These are phyloP conservation scores for Protonibea diacanthus DNA, from an alignment of 2,797 vertebrate genomes.

Conservation along the genomic window DNA sequence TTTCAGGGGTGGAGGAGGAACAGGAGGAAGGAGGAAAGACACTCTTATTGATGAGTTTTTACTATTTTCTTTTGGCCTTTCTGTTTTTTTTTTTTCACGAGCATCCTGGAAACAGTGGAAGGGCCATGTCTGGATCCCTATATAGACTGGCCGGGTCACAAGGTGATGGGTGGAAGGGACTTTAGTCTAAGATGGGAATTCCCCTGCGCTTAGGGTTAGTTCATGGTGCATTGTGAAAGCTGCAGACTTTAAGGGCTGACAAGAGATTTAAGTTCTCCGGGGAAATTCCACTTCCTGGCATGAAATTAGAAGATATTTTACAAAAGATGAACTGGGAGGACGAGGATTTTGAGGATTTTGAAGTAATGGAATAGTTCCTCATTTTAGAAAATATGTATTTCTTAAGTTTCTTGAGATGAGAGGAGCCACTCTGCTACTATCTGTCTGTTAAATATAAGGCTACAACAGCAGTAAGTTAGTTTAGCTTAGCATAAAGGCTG, in stretches of 20 bases:
- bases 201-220: conserved; percentile 44
- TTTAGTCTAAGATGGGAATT: conserved; percentile 60
- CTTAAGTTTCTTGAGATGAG: neutral
- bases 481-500: neutral
- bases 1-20: conserved; percentile 49
- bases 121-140: conserved; percentile 55
- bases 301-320: conserved; percentile 6
- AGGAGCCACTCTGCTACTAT: neutral
- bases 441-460: neutral
- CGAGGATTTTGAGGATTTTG: neutral
- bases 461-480: neutral
- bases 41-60: conserved; percentile 50
- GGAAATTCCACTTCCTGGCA: neutral
- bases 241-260: conserved; percentile 13
- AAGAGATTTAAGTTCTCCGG: conserved; percentile 1
- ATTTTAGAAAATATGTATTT: neutral
- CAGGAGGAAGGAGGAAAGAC: conserved; percentile 68
- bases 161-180: conserved; percentile 43
- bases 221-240: conserved; percentile 10
- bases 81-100: conserved; percentile 31
- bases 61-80: conserved; percentile 65
- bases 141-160: conserved; percentile 59
- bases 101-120: conserved; percentile 62
- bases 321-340: neutral
- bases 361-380: neutral